Conservation (phyloP, 2,797 vertebrate genomes). For the Falco peregrinus region DNA sequence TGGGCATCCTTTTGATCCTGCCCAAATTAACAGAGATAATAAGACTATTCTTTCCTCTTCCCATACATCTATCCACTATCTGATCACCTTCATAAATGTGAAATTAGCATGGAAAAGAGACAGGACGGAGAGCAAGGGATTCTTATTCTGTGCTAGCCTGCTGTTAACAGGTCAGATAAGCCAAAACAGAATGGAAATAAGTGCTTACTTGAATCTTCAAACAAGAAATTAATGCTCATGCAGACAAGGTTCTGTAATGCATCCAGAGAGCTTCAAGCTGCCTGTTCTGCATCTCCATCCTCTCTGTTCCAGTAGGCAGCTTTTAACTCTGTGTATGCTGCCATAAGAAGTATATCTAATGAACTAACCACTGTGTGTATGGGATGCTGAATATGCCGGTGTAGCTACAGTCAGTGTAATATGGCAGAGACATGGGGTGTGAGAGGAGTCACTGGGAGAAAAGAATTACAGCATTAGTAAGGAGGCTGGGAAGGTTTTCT, state of each 20-base stretch:
- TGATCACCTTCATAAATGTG: conserved; percentile 23
- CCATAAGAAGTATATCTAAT: neutral
- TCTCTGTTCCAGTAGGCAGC: neutral
- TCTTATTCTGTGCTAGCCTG: neutral
- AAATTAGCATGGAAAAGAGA: conserved; percentile 2
- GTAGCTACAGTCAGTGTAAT: neutral
- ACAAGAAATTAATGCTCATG: neutral
- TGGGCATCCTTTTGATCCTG: neutral
- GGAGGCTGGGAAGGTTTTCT: neutral
- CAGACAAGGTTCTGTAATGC: neutral
- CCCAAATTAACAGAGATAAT: neutral
- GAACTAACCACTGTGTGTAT: neutral
- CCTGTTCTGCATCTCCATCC: neutral
- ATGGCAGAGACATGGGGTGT: neutral
- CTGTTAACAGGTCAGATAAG: conserved; percentile 22
- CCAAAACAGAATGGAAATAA: neutral
- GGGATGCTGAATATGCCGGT: neutral
- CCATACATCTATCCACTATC: neutral
- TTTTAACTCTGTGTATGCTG: neutral
- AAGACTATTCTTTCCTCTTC: conserved; percentile 3
- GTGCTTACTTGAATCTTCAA: neutral
- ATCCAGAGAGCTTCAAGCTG: neutral
- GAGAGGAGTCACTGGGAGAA: neutral
- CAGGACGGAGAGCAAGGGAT: neutral
- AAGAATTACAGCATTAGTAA: neutral